Percentiles rank a stretch among this genome's conserved stretches.
phyloP scores from a whole-genome alignment of 1,140 invertebrate species.

The Drosophila subobscura region DNA sequence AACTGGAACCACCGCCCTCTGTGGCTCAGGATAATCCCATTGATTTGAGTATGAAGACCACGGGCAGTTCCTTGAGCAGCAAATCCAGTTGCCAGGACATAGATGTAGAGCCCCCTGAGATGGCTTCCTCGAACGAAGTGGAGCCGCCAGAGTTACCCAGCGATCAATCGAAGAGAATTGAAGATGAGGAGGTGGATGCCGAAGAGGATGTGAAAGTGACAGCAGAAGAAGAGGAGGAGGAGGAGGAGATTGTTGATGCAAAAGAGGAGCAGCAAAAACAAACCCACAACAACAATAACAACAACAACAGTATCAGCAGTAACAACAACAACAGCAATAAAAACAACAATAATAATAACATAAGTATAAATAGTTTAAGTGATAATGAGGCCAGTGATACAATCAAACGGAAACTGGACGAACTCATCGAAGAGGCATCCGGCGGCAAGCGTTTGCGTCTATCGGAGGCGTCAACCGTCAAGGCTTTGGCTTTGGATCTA shows the following conservation, averaged over 20 bases:
- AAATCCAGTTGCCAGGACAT: conserved; percentile 34
- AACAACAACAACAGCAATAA: conserved; percentile 65
- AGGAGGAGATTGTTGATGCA: conserved; percentile 82
- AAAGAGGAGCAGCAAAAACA: conserved; percentile 71
- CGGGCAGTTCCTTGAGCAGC: conserved; percentile 84
- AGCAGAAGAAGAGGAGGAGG: conserved; percentile 57
- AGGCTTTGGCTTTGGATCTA: conserved; percentile 87
- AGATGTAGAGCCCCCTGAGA: conserved; percentile 50
- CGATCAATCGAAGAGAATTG: not conserved
- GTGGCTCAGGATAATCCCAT: conserved; percentile 90
- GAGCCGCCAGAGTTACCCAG: conserved; percentile 12
- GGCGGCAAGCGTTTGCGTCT: conserved; percentile 79
- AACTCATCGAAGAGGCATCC: conserved; percentile 82
- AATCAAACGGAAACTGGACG: conserved; percentile 78
- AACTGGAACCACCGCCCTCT: conserved; percentile 4
- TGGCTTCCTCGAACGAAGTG: conserved; percentile 30
- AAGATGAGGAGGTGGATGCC: conserved; percentile 42
- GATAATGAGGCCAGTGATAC: conserved; percentile 67
- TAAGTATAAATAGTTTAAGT: conserved; percentile 57
- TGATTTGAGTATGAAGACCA: conserved; percentile 89
- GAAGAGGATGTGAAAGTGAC: conserved; percentile 47
- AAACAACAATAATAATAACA: conserved; percentile 54
- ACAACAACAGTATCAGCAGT: conserved; percentile 23
- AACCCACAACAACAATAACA: conserved; percentile 53
- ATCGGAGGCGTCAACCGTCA: conserved; percentile 84